Evolutionary conservation across 2,888 invertebrate species (phyloP).

Genomic region (Leptarthrus brevirostris): DNA sequence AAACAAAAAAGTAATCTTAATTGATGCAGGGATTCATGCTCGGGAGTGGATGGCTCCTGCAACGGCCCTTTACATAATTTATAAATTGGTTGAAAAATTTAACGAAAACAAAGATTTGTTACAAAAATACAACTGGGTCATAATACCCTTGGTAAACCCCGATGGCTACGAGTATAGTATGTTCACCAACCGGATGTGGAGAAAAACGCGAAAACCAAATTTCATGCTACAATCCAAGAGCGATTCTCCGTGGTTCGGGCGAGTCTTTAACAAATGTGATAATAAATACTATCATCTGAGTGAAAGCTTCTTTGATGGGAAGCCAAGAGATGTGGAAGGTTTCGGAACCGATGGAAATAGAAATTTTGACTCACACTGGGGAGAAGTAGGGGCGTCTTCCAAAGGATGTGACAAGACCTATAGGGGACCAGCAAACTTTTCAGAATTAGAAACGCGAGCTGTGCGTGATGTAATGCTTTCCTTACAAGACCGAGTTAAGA

Average conservation of each 20-base stretch:
- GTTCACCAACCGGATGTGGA: conserved; percentile 68
- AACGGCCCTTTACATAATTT: conserved; percentile 71
- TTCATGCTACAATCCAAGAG: conserved; percentile 71
- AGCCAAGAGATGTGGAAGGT: conserved; percentile 59
- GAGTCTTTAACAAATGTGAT: too few relatives aligned
- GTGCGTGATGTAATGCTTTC: conserved; percentile 70
- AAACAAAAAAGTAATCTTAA: conserved; percentile 68
- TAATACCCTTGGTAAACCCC: conserved; percentile 76
- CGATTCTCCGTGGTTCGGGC: conserved; percentile 72
- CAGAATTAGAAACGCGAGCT: conserved; percentile 73
- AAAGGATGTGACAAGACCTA: conserved; percentile 71
- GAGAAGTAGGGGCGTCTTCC: conserved; percentile 62
- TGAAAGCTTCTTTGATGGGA: too few relatives aligned
- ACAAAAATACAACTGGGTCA: conserved; percentile 74
- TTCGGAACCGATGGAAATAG: conserved; percentile 74
- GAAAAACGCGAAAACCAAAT: conserved; percentile 70
- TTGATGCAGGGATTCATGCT: conserved; percentile 74
- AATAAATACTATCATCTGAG: too few relatives aligned
- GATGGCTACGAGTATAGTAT: conserved; percentile 78
- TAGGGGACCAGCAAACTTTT: conserved; percentile 72
- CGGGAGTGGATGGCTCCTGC: conserved; percentile 77
- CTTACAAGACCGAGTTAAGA: conserved; percentile 67
- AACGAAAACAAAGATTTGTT: conserved; percentile 67
- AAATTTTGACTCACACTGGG: conserved; percentile 76
- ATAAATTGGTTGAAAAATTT: conserved; percentile 70